Conservation (phyloP, 2,888 invertebrate species). For the Diaperis boleti region DNA sequence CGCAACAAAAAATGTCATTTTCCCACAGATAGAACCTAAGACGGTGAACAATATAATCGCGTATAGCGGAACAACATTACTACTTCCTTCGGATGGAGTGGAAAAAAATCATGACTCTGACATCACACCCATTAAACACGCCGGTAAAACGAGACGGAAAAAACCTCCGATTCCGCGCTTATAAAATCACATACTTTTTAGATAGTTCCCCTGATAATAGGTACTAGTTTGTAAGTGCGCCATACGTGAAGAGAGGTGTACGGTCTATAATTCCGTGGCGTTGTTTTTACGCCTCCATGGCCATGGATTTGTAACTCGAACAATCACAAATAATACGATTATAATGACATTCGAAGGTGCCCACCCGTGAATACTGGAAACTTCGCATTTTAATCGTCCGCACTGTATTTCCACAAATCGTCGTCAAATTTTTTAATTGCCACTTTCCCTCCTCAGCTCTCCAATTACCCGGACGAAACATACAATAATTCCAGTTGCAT, state of each 20-base stretch:
- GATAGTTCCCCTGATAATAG: conserved; percentile 52
- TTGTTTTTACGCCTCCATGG: conserved; percentile 56
- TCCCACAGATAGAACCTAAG: conserved; percentile 31
- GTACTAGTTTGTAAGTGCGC: conserved; percentile 44
- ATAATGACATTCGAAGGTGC: conserved; percentile 63
- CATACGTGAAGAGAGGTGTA: conserved; percentile 51
- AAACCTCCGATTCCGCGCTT: conserved; percentile 49
- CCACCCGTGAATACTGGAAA: conserved; percentile 57
- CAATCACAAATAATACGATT: conserved; percentile 62
- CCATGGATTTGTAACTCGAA: conserved; percentile 59
- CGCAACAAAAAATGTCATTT: conserved; percentile 24
- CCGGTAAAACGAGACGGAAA: conserved; percentile 48
- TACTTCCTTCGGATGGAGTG: conserved; percentile 46
- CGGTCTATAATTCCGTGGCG: conserved; percentile 53
- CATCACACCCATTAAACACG: conserved; percentile 49
- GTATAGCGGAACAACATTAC: conserved; percentile 47
- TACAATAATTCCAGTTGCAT: conserved; percentile 37
- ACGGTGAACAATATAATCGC: conserved; percentile 36
- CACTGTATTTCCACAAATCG: too few relatives aligned
- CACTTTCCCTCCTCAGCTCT: conserved; percentile 3
- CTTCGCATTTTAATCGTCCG: conserved; percentile 5
- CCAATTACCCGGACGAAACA: conserved; percentile 2
- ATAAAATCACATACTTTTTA: conserved; percentile 44
- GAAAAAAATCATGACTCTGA: conserved; percentile 40
- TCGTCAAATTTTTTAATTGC: too few relatives aligned